Base-by-base conservation (phyloP, 2,888 invertebrate species). In the Oligia fasciuncula region DNA sequence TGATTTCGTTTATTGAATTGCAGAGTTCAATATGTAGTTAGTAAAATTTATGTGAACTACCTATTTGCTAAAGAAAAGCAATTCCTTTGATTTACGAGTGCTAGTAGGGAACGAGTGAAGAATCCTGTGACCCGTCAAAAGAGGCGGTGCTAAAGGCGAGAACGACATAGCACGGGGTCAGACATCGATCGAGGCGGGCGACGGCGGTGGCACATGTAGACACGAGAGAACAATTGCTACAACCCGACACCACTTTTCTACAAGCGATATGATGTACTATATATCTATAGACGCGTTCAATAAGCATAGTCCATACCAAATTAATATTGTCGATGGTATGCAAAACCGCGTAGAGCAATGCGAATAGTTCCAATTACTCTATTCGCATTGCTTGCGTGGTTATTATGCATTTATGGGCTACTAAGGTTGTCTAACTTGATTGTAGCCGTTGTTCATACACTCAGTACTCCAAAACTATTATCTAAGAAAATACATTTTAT, bases 131-230 rank as follows among this genome's bases (percentile, higher is more conserved):
- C 90, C 91, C 91, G 92, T 92, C 92, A 93, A 92, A 94, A 91
- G 91, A 92, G 92, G 90, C 89, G 92, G 89, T 91, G 91, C 88
- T 93, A 91, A 92, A 94, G 92, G 91, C 92, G 93, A 94, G 91
- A 92, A 91, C 90, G 93, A 94, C 92, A 93, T 93, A 93, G 93
- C 93, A 92, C 94, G 94, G 94, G 95, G 95, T 94, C 95, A 94
- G 93, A 90, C 93, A 95, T 96, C 95, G 96, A 96, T 95, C 95
- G 94, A 88, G 90, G 90, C 85, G 83, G 73, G 83, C 76, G 87
- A 90, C 35, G 23, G 69, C 35, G 70, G 90, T 84, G 89, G 90
- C 89, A 90, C 90, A 90, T 91, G 90, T 91, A 90, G 89, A 87
- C 89, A 87, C 87, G 84, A 83, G 89, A 91, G 91, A 92, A 93